phyloP scores from a whole-genome alignment of 2,797 vertebrate species.

The Mormyrops attenuatus region DNA sequence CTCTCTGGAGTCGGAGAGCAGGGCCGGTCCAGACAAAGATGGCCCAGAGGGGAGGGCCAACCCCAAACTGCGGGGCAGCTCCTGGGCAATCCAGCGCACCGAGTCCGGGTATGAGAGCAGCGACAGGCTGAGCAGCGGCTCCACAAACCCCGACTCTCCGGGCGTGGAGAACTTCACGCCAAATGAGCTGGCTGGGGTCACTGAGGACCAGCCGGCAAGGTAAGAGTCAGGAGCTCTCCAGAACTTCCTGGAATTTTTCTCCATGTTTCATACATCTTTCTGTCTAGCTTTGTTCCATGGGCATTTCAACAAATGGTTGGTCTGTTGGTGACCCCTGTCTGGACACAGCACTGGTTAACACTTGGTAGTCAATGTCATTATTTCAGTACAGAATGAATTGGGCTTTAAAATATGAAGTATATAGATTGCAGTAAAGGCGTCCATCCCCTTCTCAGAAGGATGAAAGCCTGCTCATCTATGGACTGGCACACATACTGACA shows the following conservation, averaged over 20 bases:
- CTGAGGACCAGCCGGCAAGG: slow-evolving; percentile 67
- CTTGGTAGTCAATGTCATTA: background rate
- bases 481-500: background rate
- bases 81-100: slow-evolving; percentile 86
- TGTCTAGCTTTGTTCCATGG: background rate
- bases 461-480: background rate
- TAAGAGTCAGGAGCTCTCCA: slow-evolving; percentile 44
- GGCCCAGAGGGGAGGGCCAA: slow-evolving; percentile 62
- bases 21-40: slow-evolving; percentile 56
- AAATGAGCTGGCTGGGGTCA: slow-evolving; percentile 52
- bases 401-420: background rate
- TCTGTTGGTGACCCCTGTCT: background rate
- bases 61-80: slow-evolving; percentile 66
- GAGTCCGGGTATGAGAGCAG: slow-evolving; percentile 95
- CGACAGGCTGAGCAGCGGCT: slow-evolving; percentile 83
- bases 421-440: background rate
- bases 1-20: slow-evolving; percentile 74
- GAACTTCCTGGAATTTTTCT: background rate
- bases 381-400: background rate
- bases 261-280: background rate
- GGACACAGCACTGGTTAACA: background rate
- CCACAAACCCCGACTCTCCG: slow-evolving; percentile 81
- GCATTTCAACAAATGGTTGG: background rate
- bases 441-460: background rate
- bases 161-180: slow-evolving; percentile 63